Evolutionary conservation across 2,888 invertebrate species (phyloP).

Genomic region (Erebia palarica): DNA sequence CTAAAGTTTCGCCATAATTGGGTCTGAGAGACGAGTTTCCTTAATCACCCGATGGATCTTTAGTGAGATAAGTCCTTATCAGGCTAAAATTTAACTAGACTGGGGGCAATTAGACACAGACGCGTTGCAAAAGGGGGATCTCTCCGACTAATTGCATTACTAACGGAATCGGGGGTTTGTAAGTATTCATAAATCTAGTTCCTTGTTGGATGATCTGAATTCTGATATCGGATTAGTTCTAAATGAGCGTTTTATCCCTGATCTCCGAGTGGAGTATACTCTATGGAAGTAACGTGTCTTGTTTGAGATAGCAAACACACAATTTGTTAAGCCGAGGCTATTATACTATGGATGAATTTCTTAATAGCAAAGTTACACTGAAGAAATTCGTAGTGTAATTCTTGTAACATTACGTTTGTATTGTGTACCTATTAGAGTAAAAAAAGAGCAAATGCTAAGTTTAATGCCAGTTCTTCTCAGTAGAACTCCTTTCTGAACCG

Average conservation of each 20-base stretch:
- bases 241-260: conserved; percentile 3
- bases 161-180: conserved; percentile 26
- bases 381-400: too few relatives aligned
- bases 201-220: conserved; percentile 13
- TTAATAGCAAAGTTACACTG: too few relatives aligned
- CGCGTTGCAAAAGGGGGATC: conserved; percentile 38
- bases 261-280: neutral
- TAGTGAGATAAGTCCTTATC: conserved; percentile 45
- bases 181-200: conserved; percentile 25
- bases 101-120: conserved; percentile 44
- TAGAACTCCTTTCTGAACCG: too few relatives aligned
- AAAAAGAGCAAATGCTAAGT: too few relatives aligned
- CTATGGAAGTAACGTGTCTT: neutral
- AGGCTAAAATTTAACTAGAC: conserved; percentile 43
- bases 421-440: too few relatives aligned
- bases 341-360: too few relatives aligned
- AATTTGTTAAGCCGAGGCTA: too few relatives aligned
- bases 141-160: conserved; percentile 38
- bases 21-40: conserved; percentile 45
- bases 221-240: conserved; percentile 9
- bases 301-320: neutral
- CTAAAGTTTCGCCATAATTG: conserved; percentile 47
- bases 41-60: conserved; percentile 49
- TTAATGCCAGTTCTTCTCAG: too few relatives aligned
- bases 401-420: too few relatives aligned